Evolutionary conservation across 2,113 vertebrate species (phyloP), one percentile per base, ranked within the genome.

Genomic region (Geococcyx californianus): DNA sequence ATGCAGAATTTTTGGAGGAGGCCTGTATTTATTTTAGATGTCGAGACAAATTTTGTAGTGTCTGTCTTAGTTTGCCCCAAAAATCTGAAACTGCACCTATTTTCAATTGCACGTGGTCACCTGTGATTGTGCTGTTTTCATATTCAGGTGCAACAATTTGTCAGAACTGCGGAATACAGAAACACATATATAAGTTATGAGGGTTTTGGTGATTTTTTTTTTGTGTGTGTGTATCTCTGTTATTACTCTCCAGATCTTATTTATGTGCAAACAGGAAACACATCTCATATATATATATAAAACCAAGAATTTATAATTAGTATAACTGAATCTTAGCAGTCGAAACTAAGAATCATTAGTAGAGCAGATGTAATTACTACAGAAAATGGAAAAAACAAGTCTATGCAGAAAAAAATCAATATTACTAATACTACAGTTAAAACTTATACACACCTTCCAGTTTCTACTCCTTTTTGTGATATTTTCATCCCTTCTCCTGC

Each of bases 1-100:
- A 55, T 8, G 5, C 12, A 63, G 21, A 26, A 54, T 12, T 44
- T 64, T 31, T 4, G 0, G 3, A n/a, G n/a, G n/a, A n/a, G 7
- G 6, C 29, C 19, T 72, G 11, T 79, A 44, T 47, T 84, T 78
- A 55, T 49, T 52, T 87, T 60, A 26, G 10, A 24, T n/a, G 7
- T 34, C 3, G 38, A n/a, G 19, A 55, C 28, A 67, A 75, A 64
- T 31, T 44, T 49, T 78, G 3, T 81, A 78, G 28, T 20, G 20
- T 24, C 29, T 84, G 81, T 87, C 44, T 72, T 66, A 40, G 70
- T 63, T 56, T 52, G 23, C 21, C 38, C 16, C 44, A 24, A 64
- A 60, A 81, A 75, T 38, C 76, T 33, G 38, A 59, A 70, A 51
- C 33, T 44, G 28, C 26, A 31, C 2, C 21, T 70, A 13, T 52